Conservation (phyloP, 2,888 invertebrate genomes). For the Lordiphosa andalusiaca region DNA sequence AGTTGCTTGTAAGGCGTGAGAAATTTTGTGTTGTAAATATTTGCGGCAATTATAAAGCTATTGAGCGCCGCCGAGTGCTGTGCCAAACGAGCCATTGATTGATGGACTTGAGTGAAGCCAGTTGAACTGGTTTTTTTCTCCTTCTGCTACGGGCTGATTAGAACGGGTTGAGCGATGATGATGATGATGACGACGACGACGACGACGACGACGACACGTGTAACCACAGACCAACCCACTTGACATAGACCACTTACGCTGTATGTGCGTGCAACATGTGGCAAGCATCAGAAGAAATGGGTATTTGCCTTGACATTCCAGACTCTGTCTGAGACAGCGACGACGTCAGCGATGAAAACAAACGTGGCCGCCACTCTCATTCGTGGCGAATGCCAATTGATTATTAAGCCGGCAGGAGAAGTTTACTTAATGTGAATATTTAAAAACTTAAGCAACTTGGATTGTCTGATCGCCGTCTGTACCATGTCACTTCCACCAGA, state of each 20-base stretch:
- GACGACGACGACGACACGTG: slow-evolving; percentile 39
- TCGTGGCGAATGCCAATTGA: slow-evolving; percentile 45
- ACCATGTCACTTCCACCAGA: slow-evolving; percentile 2
- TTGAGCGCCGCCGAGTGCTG: slow-evolving; percentile 32
- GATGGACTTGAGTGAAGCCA: slow-evolving; percentile 44
- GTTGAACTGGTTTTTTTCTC: slow-evolving; percentile 37
- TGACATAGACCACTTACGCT: slow-evolving; percentile 16
- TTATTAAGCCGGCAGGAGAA: slow-evolving; percentile 24
- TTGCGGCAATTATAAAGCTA: slow-evolving; percentile 42
- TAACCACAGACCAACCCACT: slow-evolving; percentile 35
- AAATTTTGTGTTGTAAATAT: slow-evolving; percentile 33
- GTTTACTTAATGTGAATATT: slow-evolving; percentile 28
- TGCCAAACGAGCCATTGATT: slow-evolving; percentile 38
- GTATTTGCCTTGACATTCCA: slow-evolving; percentile 3
- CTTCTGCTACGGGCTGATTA: slow-evolving; percentile 22
- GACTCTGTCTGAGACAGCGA: not conserved
- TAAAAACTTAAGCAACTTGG: not conserved
- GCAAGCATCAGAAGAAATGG: not conserved
- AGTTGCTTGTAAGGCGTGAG: slow-evolving; percentile 28
- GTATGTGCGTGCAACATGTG: too few relatives aligned
- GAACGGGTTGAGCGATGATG: slow-evolving; percentile 36
- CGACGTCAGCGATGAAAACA: slow-evolving; percentile 11
- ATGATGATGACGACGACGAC: slow-evolving; percentile 36
- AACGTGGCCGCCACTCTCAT: slow-evolving; percentile 6
- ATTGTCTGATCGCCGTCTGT: slow-evolving; percentile 17